These are phyloP conservation scores for Flabesymbios commensalis DNA, from an alignment of 2,888 invertebrate genomes.

Conservation along the genomic window DNA sequence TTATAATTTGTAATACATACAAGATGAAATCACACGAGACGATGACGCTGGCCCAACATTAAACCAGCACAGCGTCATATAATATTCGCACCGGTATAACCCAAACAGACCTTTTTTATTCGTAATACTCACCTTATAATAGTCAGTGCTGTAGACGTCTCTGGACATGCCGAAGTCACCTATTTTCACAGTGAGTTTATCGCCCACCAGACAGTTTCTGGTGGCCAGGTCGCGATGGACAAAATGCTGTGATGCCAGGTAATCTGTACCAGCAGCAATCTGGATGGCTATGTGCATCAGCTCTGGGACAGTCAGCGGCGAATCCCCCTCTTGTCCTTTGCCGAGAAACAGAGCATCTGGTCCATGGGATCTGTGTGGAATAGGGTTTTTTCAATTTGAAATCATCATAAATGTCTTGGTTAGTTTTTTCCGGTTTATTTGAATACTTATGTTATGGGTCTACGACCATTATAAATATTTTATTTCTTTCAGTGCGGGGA, in stretches of 20 bases:
- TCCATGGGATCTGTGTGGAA: slow-evolving; percentile 32
- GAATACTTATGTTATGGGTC: no score
- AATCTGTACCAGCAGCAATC: slow-evolving; percentile 56
- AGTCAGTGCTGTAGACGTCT: slow-evolving; percentile 59
- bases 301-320: slow-evolving; percentile 36
- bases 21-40: no score
- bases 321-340: neutral
- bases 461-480: no score
- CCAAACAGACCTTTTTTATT: no score
- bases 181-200: slow-evolving; percentile 55
- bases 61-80: no score
- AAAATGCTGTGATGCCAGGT: slow-evolving; percentile 58
- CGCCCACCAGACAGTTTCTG: slow-evolving; percentile 58
- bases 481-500: no score
- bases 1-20: no score
- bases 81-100: no score
- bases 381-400: no score
- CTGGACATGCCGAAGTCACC: slow-evolving; percentile 61
- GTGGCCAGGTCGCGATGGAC: slow-evolving; percentile 61
- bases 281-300: slow-evolving; percentile 52
- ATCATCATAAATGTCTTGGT: no score
- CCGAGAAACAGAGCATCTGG: slow-evolving; percentile 28
- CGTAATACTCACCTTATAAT: slow-evolving; percentile 56
- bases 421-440: no score
- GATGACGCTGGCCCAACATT: no score